phyloP scores from a whole-genome alignment of 2,113 vertebrate species.

The Rhinichthys klamathensis region DNA sequence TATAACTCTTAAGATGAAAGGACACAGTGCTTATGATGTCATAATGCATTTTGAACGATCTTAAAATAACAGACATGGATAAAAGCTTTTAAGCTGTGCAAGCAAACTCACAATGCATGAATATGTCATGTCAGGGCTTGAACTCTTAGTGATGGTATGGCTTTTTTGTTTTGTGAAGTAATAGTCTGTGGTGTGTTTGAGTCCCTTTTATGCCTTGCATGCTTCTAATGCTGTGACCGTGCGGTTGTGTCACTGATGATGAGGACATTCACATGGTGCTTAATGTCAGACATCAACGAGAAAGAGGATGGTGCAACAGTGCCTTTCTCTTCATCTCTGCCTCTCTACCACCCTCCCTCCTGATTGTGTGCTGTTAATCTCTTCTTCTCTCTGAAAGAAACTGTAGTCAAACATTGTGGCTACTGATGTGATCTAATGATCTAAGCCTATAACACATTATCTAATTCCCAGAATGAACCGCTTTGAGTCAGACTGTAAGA shows the following conservation, averaged over 20 bases:
- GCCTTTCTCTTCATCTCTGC: background rate
- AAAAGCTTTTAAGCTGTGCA: constrained; percentile 15
- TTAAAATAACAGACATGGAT: background rate
- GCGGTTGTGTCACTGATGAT: background rate
- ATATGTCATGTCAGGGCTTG: background rate
- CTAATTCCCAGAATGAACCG: constrained; percentile 2
- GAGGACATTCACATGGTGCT: constrained; percentile 7
- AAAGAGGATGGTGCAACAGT: background rate
- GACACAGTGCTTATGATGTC: background rate
- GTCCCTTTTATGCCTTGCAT: background rate
- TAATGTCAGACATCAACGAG: background rate
- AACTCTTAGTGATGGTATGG: background rate
- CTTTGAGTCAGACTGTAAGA: background rate
- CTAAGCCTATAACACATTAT: background rate
- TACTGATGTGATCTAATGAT: constrained; percentile 9
- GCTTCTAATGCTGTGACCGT: background rate
- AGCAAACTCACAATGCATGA: background rate
- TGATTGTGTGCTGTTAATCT: constrained; percentile 1
- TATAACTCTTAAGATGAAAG: constrained; percentile 2
- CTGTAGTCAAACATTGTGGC: background rate
- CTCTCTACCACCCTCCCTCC: background rate
- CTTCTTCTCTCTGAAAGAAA: background rate
- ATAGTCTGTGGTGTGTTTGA: background rate
- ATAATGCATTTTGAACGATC: background rate
- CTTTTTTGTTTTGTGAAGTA: background rate